Base-by-base conservation (phyloP, 2,888 invertebrate species). In the Cinara cedri region DNA sequence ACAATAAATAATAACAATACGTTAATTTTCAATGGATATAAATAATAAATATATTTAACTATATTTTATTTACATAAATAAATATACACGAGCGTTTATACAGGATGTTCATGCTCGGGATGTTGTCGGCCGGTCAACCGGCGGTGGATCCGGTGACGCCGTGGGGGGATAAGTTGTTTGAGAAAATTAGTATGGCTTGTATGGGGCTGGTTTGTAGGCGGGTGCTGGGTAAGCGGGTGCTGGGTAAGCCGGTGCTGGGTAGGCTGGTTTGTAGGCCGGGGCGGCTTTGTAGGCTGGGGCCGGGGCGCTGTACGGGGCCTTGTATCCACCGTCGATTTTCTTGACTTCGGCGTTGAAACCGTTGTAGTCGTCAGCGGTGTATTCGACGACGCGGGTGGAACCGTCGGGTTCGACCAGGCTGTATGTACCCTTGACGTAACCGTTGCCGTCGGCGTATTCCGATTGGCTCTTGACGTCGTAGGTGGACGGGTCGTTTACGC, bases 351-450 rank as follows among this genome's bases (percentile, higher is more conserved):
- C 72, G 80, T 68, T 68, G 72, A 80, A 72, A 24, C 80, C 80
- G 80, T 34, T 34, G 34, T 72, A 75, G 63, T 55, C 24, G 76
- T 78, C 76, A 60, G 78, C 71, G 81, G 70, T 89, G 86, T 92
- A 92, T 86, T 90, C 89, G 81, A 92, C 92, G 2, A 91, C 91
- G 83, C 92, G 88, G 80, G 91, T 90, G 82, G 91, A 91, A 76
- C 92, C 92, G 86, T 92, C 92, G 42, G 72, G 49, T 72, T 78
- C 80, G 55, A 81, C 57, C n/a, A 78, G 72, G 65, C 72, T 72
- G 78, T 78, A 72, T 14, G 71, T 51, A 24, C 75, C 76, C 65
- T 70, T 66, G 63, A 78, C 76, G 76, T 76, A 66, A 24, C 78
- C 78, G 70, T 78, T 78, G 91, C 90, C 85, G 92, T 78, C 78